Evolutionary conservation across 2,888 invertebrate genomes (phyloP), one percentile per base, ranked within the genome.

Genomic region (Zaprionus bogoriensis): DNA sequence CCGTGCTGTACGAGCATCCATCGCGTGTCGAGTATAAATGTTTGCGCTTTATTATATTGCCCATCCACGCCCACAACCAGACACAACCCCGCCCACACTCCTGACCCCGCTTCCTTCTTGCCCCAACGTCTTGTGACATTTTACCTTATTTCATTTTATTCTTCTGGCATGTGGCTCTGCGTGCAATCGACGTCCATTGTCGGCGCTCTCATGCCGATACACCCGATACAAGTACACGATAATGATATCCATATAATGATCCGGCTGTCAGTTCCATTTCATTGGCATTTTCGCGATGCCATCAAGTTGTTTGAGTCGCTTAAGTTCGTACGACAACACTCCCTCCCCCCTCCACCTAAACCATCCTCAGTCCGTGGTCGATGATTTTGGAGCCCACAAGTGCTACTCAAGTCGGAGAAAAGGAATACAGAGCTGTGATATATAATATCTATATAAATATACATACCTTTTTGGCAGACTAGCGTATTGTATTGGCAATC

Each of bases 191-290:
- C 62, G 54, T 55, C 70, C 77, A 71, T 73, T 74, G 69, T 74
- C 67, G 59, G 41, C 46, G 42, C 38, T 58, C 50, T 67, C 58
- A 62, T 61, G 66, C 63, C 67, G 65, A 80, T 78, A 87, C 86
- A 86, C 71, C 68, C 74, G 78, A 87, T 89, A 78, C 68, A 55
- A 73, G 63, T 82, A 84, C 76, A 74, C 77, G 78, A 87, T 88
- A 86, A 88, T 88, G 87, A 84, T 82, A 82, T 86, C 80, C 77
- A 79, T 84, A 89, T 88, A 89, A 87, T 89, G 88, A 89, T 89
- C 87, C 82, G 78, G 65, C 90, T 89, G 89, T 87, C 89, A 89
- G 70, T 72, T 67, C 63, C 89, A 87, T 67, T 75, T 55, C 68
- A 72, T 75, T 70, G 71, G 59, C 54, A 65, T 65, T 57, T 67